These are phyloP conservation scores for Microctenopoma steveboyesi DNA, from an alignment of 2,797 vertebrate species.

Conservation along the genomic window DNA sequence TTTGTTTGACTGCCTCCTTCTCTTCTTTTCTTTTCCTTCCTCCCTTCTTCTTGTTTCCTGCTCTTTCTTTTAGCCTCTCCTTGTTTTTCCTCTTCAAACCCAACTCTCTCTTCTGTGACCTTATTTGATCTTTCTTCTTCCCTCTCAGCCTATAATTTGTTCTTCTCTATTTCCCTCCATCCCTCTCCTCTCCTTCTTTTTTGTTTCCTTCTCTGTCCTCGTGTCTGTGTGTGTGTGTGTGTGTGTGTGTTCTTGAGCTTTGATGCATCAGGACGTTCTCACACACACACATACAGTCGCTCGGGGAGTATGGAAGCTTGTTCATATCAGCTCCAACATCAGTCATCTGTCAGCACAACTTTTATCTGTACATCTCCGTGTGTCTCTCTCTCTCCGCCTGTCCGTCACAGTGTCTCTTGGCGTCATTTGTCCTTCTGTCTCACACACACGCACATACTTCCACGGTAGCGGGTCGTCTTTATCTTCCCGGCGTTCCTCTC, in stretches of 20 bases:
- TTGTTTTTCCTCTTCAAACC: neutral
- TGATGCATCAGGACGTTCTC: constrained; percentile 31
- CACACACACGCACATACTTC: constrained; percentile 1
- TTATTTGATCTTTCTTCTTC: neutral
- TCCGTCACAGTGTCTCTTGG: constrained; percentile 42
- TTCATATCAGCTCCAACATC: constrained; percentile 75
- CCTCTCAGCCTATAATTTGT: neutral
- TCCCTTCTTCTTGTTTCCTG: neutral
- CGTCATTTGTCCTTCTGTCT: constrained; percentile 30
- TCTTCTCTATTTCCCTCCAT: neutral
- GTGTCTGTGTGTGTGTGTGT: neutral
- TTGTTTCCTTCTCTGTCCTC: neutral
- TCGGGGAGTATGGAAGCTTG: constrained; percentile 51
- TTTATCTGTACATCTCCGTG: constrained; percentile 67
- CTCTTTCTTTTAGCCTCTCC: no score
- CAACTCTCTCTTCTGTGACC: neutral
- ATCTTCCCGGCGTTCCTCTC: constrained; percentile 68
- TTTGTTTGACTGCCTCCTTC: neutral
- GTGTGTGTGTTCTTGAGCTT: constrained; percentile 16
- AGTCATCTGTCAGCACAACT: constrained; percentile 76
- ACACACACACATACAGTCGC: constrained; percentile 20
- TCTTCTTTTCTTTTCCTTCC: neutral
- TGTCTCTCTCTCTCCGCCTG: constrained; percentile 50
- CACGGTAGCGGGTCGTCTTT: constrained; percentile 46
- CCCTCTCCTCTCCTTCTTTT: neutral